phyloP scores from a whole-genome alignment of 2,113 vertebrate species.

The Hippolais icterina region DNA sequence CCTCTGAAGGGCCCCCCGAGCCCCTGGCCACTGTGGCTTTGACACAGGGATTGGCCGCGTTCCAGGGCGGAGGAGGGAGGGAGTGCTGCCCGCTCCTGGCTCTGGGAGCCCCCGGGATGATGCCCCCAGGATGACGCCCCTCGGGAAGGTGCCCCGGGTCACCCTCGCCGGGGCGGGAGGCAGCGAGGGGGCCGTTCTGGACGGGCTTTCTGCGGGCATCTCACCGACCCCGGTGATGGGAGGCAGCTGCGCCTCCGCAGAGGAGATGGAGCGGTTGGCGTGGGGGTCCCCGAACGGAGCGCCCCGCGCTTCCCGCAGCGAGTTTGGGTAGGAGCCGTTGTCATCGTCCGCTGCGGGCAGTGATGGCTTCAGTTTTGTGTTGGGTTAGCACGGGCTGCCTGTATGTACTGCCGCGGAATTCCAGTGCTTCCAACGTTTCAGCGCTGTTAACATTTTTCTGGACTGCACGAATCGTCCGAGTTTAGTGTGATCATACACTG shows the following conservation, averaged over 20 bases:
- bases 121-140: neutral
- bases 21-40: neutral
- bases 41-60: neutral
- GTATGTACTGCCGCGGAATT: neutral
- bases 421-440: neutral
- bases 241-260: neutral
- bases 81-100: neutral
- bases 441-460: neutral
- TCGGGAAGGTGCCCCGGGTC: neutral
- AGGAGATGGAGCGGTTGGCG: neutral
- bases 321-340: rapidly evolving
- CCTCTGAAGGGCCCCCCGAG: neutral
- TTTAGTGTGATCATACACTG: rapidly evolving
- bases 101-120: neutral
- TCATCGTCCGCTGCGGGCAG: neutral
- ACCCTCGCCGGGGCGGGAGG: too few species aligned
- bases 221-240: rapidly evolving
- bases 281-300: too few species aligned
- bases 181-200: neutral
- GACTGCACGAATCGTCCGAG: rapidly evolving
- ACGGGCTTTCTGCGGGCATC: neutral
- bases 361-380: rapidly evolving
- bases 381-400: neutral
- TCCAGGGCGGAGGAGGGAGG: neutral
- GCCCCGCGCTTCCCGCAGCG: neutral